These are phyloP conservation scores for Epistrophe grossulariae DNA, from an alignment of 2,888 invertebrate genomes.

Conservation along the genomic window DNA sequence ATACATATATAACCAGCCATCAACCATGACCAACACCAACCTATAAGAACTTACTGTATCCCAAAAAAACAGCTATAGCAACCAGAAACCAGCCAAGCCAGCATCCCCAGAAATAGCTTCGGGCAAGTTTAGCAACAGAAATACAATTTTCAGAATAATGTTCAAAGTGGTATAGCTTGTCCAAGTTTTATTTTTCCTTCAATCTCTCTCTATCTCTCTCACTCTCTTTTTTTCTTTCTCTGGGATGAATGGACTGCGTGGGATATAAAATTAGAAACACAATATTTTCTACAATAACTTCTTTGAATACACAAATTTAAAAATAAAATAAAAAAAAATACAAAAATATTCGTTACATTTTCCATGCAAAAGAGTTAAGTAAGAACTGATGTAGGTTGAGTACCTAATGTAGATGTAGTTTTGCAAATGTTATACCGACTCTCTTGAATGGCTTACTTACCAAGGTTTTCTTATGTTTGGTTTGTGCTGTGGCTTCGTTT, in stretches of 20 bases:
- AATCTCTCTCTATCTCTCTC: background rate
- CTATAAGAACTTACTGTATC: background rate
- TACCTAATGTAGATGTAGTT: background rate
- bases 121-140: slow-evolving; percentile 2
- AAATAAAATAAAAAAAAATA: background rate
- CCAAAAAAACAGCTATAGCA: background rate
- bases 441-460: slow-evolving; percentile 21
- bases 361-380: slow-evolving; percentile 17
- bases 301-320: background rate
- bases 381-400: background rate
- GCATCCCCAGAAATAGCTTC: background rate
- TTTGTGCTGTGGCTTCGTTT: slow-evolving; percentile 26
- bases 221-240: background rate
- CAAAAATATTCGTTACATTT: background rate
- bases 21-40: slow-evolving; percentile 15
- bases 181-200: slow-evolving; percentile 1
- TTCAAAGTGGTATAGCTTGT: slow-evolving; percentile 24
- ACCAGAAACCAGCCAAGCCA: background rate
- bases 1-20: slow-evolving; percentile 12
- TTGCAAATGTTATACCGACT: background rate
- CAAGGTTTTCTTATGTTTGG: background rate
- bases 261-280: slow-evolving; percentile 11
- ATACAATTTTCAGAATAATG: slow-evolving; percentile 26
- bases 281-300: slow-evolving; percentile 36
- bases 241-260: slow-evolving; percentile 1